Conservation (phyloP, 2,113 vertebrate species). For the Alethe castanea region DNA sequence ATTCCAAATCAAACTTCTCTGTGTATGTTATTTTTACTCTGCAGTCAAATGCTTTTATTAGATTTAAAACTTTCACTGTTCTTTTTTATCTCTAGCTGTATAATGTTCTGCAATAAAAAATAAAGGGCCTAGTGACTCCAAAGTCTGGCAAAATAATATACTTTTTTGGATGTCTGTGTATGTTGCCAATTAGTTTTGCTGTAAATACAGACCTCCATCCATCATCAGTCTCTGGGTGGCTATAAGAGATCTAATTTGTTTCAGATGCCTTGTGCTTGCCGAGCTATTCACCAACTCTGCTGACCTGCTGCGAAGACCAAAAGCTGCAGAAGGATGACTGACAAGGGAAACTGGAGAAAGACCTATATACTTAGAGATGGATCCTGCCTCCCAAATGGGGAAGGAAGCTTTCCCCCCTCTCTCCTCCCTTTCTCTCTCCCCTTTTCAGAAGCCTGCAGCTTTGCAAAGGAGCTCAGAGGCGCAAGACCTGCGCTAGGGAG, state of each 20-base stretch:
- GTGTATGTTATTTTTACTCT: conserved; percentile 80
- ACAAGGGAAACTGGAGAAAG: conserved; percentile 84
- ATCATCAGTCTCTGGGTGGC: conserved; percentile 98
- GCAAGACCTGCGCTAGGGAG: conserved; percentile 36
- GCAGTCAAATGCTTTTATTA: conserved; percentile 83
- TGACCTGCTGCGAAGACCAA: conserved; percentile 80
- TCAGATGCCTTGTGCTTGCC: conserved; percentile 88
- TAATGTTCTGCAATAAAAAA: conserved; percentile 80
- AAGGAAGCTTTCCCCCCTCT: background rate
- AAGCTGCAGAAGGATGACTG: conserved; percentile 81
- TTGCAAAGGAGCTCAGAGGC: conserved; percentile 46
- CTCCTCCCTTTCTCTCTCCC: background rate
- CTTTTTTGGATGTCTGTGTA: conserved; percentile 86
- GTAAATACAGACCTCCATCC: conserved; percentile 96
- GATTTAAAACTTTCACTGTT: conserved; percentile 82
- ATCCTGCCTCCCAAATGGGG: background rate
- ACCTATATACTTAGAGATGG: conserved; percentile 43
- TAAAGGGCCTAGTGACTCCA: conserved; percentile 70
- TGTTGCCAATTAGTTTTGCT: conserved; percentile 98
- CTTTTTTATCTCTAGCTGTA: conserved; percentile 78
- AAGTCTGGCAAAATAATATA: conserved; percentile 85
- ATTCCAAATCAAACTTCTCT: conserved; percentile 79
- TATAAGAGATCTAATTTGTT: conserved; percentile 96
- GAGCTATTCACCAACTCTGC: conserved; percentile 81
- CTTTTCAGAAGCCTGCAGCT: conserved; percentile 42